Evolutionary conservation across 1,140 invertebrate species (phyloP), one percentile per base, ranked within the genome.

Genomic region (Ips nitidus): DNA sequence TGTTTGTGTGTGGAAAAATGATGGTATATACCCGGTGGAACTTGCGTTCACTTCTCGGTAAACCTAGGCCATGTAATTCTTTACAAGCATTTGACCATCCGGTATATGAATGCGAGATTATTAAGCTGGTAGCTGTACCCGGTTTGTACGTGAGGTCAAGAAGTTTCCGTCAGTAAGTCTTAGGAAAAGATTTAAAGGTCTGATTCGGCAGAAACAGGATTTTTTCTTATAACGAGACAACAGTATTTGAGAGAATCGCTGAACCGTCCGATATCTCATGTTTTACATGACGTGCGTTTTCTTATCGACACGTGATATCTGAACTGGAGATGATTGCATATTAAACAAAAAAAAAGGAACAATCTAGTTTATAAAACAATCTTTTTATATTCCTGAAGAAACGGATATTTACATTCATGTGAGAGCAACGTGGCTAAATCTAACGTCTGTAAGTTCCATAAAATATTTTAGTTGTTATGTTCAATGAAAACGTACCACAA

Each of bases 211-310:
- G 45, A 50, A 50, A 50, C 22, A 22, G 45, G 1, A 50, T 50
- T 50, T 50, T 50, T 50, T 50, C 45, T 50, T 50, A 50, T 50
- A 50, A 50, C 45, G 45, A 50, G 45, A 50, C 22, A 22, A 50
- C 7, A 50, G 22, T 50, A 50, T 50, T 50, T 6, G 7, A 50
- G 45, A 1, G 45, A 50, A 1, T 22, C 22, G 45, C 45, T 50
- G 45, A 50, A 50, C 6, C 45, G 22, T 22, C 22, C 22, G 7
- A 50, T 22, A 22, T 50, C 45, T 50, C 45, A 8, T 50, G 45
- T 50, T 50, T 50, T 50, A 6, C 45, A 50, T 8, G 22, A 50
- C 45, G 3, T 50, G 45, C 3, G 45, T 50, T 50, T 50, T 3
- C 45, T 50, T 50, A 50, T 50, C 45, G 45, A 22, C 6, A 50